Conservation (phyloP, 2,797 vertebrate genomes). For the Falco columbarius region DNA sequence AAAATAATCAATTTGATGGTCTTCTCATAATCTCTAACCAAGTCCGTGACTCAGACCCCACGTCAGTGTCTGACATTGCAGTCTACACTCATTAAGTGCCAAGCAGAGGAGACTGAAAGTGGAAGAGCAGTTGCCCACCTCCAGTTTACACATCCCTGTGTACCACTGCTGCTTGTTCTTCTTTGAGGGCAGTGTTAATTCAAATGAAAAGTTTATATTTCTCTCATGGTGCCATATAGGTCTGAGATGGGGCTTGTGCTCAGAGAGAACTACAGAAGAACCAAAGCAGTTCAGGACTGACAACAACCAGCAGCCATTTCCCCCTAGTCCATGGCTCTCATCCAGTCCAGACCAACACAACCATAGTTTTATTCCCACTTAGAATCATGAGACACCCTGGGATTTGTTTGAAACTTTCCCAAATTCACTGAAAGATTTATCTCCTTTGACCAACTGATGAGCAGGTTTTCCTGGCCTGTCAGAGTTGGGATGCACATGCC, state of each 20-base stretch:
- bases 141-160: not conserved
- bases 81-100: accelerated
- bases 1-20: not conserved
- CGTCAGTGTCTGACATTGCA: accelerated
- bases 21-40: not conserved
- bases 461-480: not conserved
- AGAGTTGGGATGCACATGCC: not conserved
- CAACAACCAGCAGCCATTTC: accelerated
- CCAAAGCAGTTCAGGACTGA: accelerated
- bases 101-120: not conserved
- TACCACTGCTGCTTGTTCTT: accelerated
- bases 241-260: not conserved
- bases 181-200: not conserved
- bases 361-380: not conserved
- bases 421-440: not conserved
- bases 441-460: not conserved
- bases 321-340: not conserved
- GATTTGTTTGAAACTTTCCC: not conserved
- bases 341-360: not conserved
- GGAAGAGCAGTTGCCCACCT: not conserved
- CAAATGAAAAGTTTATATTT: not conserved
- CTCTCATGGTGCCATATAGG: accelerated
- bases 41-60: not conserved
- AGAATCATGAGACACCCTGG: accelerated
- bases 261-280: too few relatives aligned